phyloP scores from a whole-genome alignment of 2,113 vertebrate species.

The Alaudala cheleensis region DNA sequence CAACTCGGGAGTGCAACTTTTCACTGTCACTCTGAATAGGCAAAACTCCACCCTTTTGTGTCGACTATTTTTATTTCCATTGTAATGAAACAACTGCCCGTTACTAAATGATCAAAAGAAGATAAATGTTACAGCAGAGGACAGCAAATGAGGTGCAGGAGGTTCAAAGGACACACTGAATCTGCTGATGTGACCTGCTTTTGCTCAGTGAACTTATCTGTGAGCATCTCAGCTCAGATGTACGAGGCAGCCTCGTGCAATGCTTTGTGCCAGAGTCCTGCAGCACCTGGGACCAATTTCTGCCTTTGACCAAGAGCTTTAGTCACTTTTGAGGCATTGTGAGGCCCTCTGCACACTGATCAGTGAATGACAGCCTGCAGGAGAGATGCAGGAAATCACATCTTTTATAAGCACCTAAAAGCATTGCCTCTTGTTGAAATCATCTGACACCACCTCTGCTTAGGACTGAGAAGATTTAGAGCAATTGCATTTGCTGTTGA shows the following conservation, averaged over 20 bases:
- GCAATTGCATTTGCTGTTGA: not conserved
- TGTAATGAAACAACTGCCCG: not conserved
- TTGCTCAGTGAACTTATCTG: not conserved
- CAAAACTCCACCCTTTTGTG: not conserved
- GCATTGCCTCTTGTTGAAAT: not conserved
- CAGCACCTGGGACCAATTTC: not conserved
- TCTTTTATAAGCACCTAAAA: not conserved
- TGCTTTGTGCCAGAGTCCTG: not conserved
- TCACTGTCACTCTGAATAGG: not conserved
- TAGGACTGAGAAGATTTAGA: not conserved
- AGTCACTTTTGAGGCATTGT: not conserved
- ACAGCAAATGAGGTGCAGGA: not conserved
- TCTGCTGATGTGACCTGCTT: not conserved
- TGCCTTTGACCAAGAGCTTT: not conserved
- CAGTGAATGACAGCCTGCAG: not conserved
- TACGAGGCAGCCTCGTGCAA: not conserved
- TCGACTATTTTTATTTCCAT: slow-evolving; percentile 47
- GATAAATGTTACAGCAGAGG: not conserved
- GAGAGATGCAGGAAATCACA: not conserved
- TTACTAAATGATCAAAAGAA: not conserved
- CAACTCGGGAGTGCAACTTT: not conserved
- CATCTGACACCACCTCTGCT: not conserved
- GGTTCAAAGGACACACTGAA: slow-evolving; percentile 9
- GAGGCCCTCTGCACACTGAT: not conserved
- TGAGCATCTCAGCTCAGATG: not conserved